Evolutionary conservation across 2,888 invertebrate genomes (phyloP).

Genomic region (Tipula unca): DNA sequence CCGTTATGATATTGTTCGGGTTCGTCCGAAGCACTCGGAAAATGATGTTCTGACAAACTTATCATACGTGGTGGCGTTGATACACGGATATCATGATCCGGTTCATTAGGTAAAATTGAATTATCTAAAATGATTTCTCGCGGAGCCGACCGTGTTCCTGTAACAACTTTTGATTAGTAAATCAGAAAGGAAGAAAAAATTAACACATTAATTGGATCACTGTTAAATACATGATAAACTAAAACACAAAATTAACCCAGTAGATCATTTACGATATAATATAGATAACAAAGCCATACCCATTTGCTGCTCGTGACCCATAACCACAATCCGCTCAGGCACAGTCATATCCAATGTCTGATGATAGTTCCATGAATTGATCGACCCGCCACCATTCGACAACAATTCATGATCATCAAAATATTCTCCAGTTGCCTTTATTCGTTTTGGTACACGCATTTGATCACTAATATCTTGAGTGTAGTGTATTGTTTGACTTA

Average conservation of each 20-base stretch:
- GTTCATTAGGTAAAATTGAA: constrained; percentile 62
- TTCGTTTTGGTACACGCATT: constrained; percentile 74
- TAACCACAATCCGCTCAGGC: constrained; percentile 84
- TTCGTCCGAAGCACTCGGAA: constrained; percentile 58
- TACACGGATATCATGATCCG: constrained; percentile 62
- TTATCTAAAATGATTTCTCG: constrained; percentile 80
- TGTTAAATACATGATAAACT: not conserved
- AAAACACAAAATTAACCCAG: not conserved
- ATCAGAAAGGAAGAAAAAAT: not conserved
- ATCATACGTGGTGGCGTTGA: constrained; percentile 84
- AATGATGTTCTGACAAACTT: constrained; percentile 76
- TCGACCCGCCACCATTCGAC: constrained; percentile 49
- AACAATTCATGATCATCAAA: constrained; percentile 52
- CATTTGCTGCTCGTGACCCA: constrained; percentile 64
- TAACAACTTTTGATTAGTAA: constrained; percentile 25
- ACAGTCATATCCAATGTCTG: constrained; percentile 88
- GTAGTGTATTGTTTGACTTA: constrained; percentile 50
- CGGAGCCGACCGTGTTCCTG: constrained; percentile 77
- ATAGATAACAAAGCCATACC: constrained; percentile 27
- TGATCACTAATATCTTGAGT: constrained; percentile 69
- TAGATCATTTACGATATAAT: not conserved
- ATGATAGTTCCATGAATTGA: constrained; percentile 55
- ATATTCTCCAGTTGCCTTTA: constrained; percentile 64
- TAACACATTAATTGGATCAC: not conserved
- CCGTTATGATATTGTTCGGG: not conserved